These are phyloP conservation scores for Salvator merianae DNA, from an alignment of 2,113 vertebrate genomes.

Conservation along the genomic window DNA sequence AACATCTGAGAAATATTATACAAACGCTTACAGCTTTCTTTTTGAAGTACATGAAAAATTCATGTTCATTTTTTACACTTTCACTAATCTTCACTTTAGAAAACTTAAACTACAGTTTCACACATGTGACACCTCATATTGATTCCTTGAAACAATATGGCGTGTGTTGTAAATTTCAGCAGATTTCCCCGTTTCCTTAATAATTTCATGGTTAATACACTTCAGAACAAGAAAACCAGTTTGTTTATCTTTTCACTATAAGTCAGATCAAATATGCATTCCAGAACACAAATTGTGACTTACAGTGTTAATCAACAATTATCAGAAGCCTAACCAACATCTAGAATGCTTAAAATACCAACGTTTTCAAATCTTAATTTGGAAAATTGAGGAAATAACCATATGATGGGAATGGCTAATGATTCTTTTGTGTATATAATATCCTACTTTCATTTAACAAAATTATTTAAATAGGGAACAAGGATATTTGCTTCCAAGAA, in stretches of 20 bases:
- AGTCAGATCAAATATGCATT: constrained; percentile 42
- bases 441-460: background rate
- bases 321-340: constrained; percentile 32
- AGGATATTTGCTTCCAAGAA: background rate
- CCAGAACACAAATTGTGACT: constrained; percentile 35
- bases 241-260: constrained; percentile 49
- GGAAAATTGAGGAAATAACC: background rate
- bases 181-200: constrained; percentile 47
- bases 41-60: constrained; percentile 7
- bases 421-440: background rate
- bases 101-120: background rate
- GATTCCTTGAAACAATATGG: constrained; percentile 45
- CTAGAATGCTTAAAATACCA: background rate
- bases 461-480: background rate
- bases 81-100: constrained; percentile 32
- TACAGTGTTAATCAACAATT: constrained; percentile 35
- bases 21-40: constrained; percentile 10
- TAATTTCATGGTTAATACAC: constrained; percentile 55
- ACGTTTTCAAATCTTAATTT: background rate
- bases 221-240: constrained; percentile 59
- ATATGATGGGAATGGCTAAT: background rate
- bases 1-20: constrained; percentile 27
- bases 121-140: constrained; percentile 30
- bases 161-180: constrained; percentile 54
- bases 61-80: constrained; percentile 43